Percentiles rank a stretch among this genome's conserved stretches.
Evolutionary conservation across 1,140 invertebrate genomes (phyloP).

Genomic region (Drosophila paulistorum): DNA sequence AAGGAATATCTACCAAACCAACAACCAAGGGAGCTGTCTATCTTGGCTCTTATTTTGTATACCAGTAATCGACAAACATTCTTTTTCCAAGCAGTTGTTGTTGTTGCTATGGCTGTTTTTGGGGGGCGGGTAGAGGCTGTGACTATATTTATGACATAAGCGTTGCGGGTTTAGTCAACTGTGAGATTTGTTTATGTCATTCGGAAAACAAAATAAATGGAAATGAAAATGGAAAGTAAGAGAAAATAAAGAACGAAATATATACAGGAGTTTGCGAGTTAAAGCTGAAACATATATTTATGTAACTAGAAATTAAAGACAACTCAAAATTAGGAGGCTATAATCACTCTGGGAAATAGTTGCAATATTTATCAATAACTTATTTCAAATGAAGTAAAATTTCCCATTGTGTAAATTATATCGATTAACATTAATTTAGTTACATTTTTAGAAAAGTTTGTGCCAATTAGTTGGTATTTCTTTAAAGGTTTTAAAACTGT

Average conservation of each 20-base stretch:
- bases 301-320: no score
- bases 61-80: conserved; percentile 43
- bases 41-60: conserved; percentile 7
- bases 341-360: no score
- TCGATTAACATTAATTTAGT: neutral
- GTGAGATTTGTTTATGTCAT: conserved; percentile 72
- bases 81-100: conserved; percentile 29
- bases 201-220: conserved; percentile 36
- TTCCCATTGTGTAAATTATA: neutral
- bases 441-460: neutral
- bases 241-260: conserved; percentile 9
- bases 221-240: conserved; percentile 36
- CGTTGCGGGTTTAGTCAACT: conserved; percentile 61
- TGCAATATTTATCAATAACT: no score
- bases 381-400: no score
- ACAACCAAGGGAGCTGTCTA: conserved; percentile 34
- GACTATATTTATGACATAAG: conserved; percentile 67
- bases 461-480: neutral
- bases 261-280: neutral
- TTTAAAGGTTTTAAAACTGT: neutral
- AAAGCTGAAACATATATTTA: neutral
- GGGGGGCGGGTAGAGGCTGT: neutral
- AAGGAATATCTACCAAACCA: conserved; percentile 29
- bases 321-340: no score
- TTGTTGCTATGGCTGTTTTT: no score